Evolutionary conservation across 2,888 invertebrate genomes (phyloP).

Genomic region (Steinernema hermaphroditum): DNA sequence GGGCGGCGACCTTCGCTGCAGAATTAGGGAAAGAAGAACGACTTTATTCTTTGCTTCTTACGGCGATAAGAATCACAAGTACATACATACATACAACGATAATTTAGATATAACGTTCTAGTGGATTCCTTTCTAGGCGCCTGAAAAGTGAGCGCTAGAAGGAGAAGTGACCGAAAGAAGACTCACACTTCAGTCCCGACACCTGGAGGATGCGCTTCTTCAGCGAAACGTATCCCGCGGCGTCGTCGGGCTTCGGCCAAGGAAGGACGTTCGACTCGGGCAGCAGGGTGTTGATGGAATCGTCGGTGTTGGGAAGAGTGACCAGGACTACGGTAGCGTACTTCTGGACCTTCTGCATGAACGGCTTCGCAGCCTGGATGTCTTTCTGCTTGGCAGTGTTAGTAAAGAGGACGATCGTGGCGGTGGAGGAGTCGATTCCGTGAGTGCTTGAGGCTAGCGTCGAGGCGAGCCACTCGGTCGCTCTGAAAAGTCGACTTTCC

Average conservation of each 20-base stretch:
- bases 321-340: background rate
- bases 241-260: background rate
- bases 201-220: background rate
- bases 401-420: background rate
- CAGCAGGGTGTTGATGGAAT: background rate
- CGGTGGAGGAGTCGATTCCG: background rate
- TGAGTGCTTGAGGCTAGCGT: background rate
- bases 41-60: background rate
- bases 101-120: conserved; percentile 1
- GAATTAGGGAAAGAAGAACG: too few species aligned
- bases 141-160: too few species aligned
- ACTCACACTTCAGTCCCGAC: conserved; percentile 9
- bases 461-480: background rate
- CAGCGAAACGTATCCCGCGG: background rate
- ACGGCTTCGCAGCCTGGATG: background rate
- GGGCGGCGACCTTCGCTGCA: conserved; percentile 3
- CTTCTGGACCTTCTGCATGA: background rate
- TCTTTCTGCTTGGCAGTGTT: background rate
- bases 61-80: background rate
- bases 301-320: background rate
- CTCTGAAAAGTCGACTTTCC: background rate
- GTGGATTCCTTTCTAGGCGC: background rate
- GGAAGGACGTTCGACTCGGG: background rate
- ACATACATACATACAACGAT: conserved; percentile 7
- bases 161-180: too few species aligned